Evolutionary conservation across 2,888 invertebrate species (phyloP).

Genomic region (Encarsia formosa): DNA sequence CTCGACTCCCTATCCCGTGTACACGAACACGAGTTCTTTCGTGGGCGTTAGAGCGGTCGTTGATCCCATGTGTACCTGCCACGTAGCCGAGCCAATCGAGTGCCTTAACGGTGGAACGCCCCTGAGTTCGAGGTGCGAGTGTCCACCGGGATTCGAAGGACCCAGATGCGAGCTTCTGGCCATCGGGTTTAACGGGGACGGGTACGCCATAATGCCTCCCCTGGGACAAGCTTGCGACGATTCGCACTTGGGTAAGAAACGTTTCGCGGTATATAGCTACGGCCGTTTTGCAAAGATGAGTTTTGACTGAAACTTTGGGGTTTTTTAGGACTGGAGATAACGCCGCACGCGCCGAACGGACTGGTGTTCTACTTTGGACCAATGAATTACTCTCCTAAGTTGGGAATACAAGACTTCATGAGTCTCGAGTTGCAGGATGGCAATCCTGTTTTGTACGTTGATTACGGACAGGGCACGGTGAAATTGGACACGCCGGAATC

Average conservation of each 20-base stretch:
- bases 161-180: conserved; percentile 87
- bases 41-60: conserved; percentile 87
- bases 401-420: conserved; percentile 81
- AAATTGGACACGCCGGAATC: conserved; percentile 23
- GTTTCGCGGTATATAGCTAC: not conserved
- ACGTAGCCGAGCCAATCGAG: conserved; percentile 54
- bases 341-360: conserved; percentile 72
- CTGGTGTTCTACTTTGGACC: conserved; percentile 92
- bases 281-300: not conserved
- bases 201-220: conserved; percentile 85
- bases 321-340: conserved; percentile 63
- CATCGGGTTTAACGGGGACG: conserved; percentile 83
- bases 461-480: conserved; percentile 82
- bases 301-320: not conserved
- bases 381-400: conserved; percentile 59
- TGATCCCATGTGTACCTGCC: conserved; percentile 73
- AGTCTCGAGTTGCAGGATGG: conserved; percentile 81
- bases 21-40: conserved; percentile 89
- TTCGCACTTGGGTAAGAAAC: conserved; percentile 55
- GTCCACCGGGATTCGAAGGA: conserved; percentile 72
- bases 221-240: conserved; percentile 82
- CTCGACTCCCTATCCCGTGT: conserved; percentile 75
- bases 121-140: conserved; percentile 68
- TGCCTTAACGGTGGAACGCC: conserved; percentile 76
- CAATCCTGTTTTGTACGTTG: conserved; percentile 75